phyloP scores from a whole-genome alignment of 2,888 invertebrate species.

The Muscina levida region DNA sequence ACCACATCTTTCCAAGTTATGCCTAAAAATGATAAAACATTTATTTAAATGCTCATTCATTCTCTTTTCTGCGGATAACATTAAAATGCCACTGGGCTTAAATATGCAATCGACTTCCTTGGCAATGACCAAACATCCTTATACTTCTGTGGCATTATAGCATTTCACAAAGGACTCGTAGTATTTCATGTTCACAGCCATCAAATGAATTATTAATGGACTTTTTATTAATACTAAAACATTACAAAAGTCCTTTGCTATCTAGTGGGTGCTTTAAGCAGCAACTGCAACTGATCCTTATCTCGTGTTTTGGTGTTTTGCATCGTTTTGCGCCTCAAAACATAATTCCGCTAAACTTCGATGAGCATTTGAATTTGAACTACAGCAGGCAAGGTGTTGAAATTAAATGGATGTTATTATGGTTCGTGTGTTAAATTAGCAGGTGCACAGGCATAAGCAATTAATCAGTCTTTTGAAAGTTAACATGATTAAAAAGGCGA shows the following conservation, averaged over 20 bases:
- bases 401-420: neutral
- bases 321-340: conserved; percentile 4
- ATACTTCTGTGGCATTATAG: neutral
- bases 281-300: neutral
- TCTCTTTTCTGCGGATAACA: conserved; percentile 27
- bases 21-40: conserved; percentile 55
- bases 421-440: too few relatives aligned
- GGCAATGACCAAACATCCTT: neutral
- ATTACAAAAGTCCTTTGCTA: neutral
- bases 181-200: conserved; percentile 71
- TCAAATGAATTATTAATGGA: conserved; percentile 69
- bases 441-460: conserved; percentile 10
- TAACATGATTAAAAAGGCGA: neutral
- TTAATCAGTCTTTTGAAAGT: neutral
- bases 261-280: conserved; percentile 15
- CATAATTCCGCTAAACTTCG: neutral
- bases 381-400: neutral
- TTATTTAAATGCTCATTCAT: conserved; percentile 53
- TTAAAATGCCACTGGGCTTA: conserved; percentile 60
- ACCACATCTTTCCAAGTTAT: too few relatives aligned
- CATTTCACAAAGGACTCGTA: neutral
- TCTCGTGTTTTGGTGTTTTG: neutral
- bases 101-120: conserved; percentile 23
- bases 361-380: neutral
- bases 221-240: neutral